phyloP scores from a whole-genome alignment of 2,888 invertebrate genomes.

The Proisotoma minuta region DNA sequence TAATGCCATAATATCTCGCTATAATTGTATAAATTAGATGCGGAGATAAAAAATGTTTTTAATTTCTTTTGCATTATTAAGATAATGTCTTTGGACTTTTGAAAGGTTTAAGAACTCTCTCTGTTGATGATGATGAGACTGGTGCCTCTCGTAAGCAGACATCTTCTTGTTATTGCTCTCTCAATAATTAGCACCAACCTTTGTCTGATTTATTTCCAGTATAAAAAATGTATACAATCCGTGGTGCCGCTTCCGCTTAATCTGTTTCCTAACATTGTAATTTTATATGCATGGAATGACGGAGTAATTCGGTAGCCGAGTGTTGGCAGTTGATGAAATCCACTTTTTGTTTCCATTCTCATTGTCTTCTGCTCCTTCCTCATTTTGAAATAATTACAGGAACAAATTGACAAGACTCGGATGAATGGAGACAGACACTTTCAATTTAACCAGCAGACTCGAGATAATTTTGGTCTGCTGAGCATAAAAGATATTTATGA shows the following conservation, averaged over 20 bases:
- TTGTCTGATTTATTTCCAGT: conserved; percentile 17
- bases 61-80: conserved; percentile 23
- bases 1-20: conserved; percentile 2
- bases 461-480: no score
- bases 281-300: not conserved
- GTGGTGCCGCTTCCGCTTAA: conserved; percentile 4
- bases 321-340: not conserved
- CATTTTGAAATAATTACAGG: conserved; percentile 30
- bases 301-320: not conserved
- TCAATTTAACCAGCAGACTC: no score
- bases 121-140: not conserved
- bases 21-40: conserved; percentile 14
- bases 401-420: conserved; percentile 22
- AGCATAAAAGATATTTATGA: no score
- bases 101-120: no score
- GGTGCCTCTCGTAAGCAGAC: conserved; percentile 18
- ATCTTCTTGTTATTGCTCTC: conserved; percentile 39
- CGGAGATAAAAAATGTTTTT: conserved; percentile 24
- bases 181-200: conserved; percentile 41
- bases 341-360: conserved; percentile 3
- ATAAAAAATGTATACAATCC: not conserved
- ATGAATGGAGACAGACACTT: conserved; percentile 11
- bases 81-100: conserved; percentile 5
- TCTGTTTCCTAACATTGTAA: conserved; percentile 1
- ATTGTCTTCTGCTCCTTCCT: conserved; percentile 25